Percentiles rank a stretch among this genome's conserved stretches.
Evolutionary conservation across 2,888 invertebrate genomes (phyloP).

Genomic region (Apamea crenata): DNA sequence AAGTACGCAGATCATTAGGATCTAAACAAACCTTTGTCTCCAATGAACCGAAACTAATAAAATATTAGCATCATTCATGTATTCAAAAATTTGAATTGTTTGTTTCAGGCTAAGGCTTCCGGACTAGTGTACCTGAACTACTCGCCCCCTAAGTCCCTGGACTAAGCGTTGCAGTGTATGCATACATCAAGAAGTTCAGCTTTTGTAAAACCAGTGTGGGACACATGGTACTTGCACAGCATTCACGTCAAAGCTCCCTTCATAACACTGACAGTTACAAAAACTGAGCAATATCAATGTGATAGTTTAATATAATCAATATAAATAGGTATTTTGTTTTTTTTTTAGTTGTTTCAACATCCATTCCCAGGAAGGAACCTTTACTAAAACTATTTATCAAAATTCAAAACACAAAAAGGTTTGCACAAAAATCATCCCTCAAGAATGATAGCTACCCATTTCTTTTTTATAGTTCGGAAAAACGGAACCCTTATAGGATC

Average conservation of each 20-base stretch:
- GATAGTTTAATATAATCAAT: slow-evolving; percentile 63
- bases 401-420: background rate
- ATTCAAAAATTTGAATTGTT: slow-evolving; percentile 15
- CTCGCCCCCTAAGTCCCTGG: slow-evolving; percentile 90
- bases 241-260: slow-evolving; percentile 8
- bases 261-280: slow-evolving; percentile 40
- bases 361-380: background rate
- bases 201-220: slow-evolving; percentile 48
- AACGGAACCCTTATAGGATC: too few relatives aligned
- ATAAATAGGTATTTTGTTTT: slow-evolving; percentile 40
- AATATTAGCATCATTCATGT: background rate
- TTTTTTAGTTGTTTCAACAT: background rate
- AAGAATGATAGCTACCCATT: background rate
- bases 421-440: background rate
- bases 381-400: background rate
- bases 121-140: slow-evolving; percentile 92
- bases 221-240: background rate
- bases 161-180: slow-evolving; percentile 77
- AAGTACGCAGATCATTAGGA: background rate
- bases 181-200: slow-evolving; percentile 33
- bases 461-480: too few relatives aligned
- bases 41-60: too few relatives aligned
- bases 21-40: slow-evolving; percentile 87
- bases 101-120: slow-evolving; percentile 90
- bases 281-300: slow-evolving; percentile 62